phyloP scores from a whole-genome alignment of 2,797 vertebrate species.

The Mallotus villosus region DNA sequence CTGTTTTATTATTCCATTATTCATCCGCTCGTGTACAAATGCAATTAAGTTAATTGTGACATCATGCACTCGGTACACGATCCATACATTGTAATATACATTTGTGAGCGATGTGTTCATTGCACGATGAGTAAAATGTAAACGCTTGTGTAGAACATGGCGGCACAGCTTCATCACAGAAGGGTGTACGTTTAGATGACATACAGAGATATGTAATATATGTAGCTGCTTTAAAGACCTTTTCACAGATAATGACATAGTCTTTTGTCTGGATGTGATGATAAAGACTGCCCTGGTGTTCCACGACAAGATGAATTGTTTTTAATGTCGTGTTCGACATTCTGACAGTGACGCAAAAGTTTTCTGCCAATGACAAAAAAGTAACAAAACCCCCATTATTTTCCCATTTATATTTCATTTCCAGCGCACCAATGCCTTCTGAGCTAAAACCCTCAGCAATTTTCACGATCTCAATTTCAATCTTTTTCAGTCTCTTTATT shows the following conservation, averaged over 20 bases:
- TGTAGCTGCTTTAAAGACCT: neutral
- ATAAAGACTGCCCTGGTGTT: too few species aligned
- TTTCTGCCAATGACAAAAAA: slow-evolving; percentile 38
- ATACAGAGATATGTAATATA: neutral
- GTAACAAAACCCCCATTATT: slow-evolving; percentile 55
- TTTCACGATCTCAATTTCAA: slow-evolving; percentile 59
- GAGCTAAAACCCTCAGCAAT: slow-evolving; percentile 39
- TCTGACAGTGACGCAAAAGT: slow-evolving; percentile 38
- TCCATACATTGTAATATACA: slow-evolving; percentile 41
- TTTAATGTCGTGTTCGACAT: slow-evolving; percentile 16
- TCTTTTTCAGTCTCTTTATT: slow-evolving; percentile 60
- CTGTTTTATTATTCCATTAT: slow-evolving; percentile 55
- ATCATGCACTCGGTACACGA: slow-evolving; percentile 65
- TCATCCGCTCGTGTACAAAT: slow-evolving; percentile 48
- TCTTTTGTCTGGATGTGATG: neutral
- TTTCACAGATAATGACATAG: slow-evolving; percentile 1
- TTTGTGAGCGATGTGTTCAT: neutral
- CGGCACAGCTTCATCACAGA: neutral
- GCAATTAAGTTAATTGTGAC: slow-evolving; percentile 65
- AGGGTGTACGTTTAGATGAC: neutral
- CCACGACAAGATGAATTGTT: neutral
- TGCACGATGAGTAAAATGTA: neutral
- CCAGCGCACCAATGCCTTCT: slow-evolving; percentile 41
- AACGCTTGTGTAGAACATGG: neutral
- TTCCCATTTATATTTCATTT: slow-evolving; percentile 62